These are phyloP conservation scores for Podarcis lilfordi DNA, from an alignment of 2,797 vertebrate species.

Conservation along the genomic window DNA sequence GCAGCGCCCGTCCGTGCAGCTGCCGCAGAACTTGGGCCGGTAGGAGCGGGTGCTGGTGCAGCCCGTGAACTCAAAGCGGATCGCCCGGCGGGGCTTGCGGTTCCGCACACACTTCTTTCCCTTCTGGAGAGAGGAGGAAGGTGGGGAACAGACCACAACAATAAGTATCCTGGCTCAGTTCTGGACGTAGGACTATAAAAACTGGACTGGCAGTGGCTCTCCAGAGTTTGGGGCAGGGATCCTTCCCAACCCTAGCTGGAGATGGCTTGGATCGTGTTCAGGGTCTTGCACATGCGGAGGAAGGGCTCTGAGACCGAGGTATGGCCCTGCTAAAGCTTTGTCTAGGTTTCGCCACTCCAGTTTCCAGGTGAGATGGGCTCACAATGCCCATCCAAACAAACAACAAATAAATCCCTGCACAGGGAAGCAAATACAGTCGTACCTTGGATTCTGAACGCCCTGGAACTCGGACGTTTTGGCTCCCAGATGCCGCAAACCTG, in stretches of 20 bases:
- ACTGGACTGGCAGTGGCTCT: not conserved
- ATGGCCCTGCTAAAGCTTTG: not conserved
- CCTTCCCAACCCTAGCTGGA: too few relatives aligned
- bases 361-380: not conserved
- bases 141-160: not conserved
- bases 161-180: not conserved
- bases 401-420: not conserved
- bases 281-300: not conserved
- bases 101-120: conserved; percentile 82
- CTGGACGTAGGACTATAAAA: not conserved
- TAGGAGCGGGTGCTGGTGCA: conserved; percentile 79
- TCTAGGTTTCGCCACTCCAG: not conserved
- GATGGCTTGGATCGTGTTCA: not conserved
- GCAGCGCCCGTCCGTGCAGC: conserved; percentile 81
- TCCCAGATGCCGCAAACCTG: too few relatives aligned
- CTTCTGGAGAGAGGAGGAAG: conserved; percentile 65
- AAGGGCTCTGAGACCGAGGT: not conserved
- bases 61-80: conserved; percentile 81
- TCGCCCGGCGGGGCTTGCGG: conserved; percentile 67
- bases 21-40: conserved; percentile 82
- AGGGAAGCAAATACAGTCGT: too few relatives aligned
- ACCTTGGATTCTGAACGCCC: too few relatives aligned
- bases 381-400: not conserved
- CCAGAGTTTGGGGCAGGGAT: not conserved
- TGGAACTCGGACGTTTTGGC: too few relatives aligned